Evolutionary conservation across 2,888 invertebrate genomes (phyloP), one percentile per base, ranked within the genome.

Genomic region (Caenorhabditis doughertyi): DNA sequence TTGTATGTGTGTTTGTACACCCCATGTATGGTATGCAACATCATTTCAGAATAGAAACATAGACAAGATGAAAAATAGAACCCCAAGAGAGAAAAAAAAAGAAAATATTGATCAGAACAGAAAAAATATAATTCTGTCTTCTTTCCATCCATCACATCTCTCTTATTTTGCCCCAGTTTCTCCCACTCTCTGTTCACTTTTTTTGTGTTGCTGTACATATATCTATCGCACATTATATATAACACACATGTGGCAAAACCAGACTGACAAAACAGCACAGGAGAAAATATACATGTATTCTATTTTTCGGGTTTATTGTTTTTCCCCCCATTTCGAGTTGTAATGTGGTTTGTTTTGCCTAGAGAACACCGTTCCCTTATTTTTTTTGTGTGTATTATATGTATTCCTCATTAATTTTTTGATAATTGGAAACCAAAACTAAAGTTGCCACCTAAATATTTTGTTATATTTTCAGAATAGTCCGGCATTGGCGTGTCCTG

Each of bases 401-500:
- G 5, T 9, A 13, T 8, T 13, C 42, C 42, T 18, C 44, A n/a
- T 47, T 13, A 16, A 13, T 42, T 42, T n/a, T n/a, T n/a, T n/a
- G n/a, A 16, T 3, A 42, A n/a, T 18, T 47, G n/a, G n/a, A n/a
- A n/a, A 18, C 18, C 3, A 47, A 47, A 2, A 4, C 44, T 4
- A n/a, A n/a, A n/a, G n/a, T n/a, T 47, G 3, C 13, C 3, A 13
- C 44, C 18, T 13, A 18, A 4, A 47, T 18, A 13, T 47, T 18
- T 4, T 9, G 16, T 39, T 3, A 8, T 16, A 39, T 39, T 83
- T 86, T 58, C 83, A 87, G 86, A 74, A 85, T 71, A 85, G 85
- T 81, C 85, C 86, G 70, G 83, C 86, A 68, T 74, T 87, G 86
- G 86, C 86, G 74, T 85, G 86, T 80, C 84, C 84, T 53, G 85